Conservation (phyloP, 2,113 vertebrate species). For the Heterotis niloticus region DNA sequence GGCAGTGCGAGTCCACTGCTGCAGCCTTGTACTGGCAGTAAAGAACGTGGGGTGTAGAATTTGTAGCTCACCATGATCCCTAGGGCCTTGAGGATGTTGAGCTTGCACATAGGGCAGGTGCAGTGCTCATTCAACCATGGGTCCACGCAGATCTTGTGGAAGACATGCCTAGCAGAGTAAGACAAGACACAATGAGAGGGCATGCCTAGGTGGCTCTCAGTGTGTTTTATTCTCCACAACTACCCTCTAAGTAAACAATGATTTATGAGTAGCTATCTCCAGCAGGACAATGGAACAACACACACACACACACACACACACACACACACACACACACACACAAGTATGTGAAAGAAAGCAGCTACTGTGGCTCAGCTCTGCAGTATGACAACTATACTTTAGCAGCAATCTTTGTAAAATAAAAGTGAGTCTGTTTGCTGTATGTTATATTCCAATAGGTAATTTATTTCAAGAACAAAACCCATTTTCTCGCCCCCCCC, state of each 20-base stretch:
- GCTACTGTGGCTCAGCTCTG: conserved; percentile 9
- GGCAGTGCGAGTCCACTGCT: conserved; percentile 6
- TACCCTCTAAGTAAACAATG: no score
- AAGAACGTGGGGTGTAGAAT: neutral
- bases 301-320: conserved; percentile 16
- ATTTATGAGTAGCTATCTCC: neutral
- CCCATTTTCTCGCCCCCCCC: no score
- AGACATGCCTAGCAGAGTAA: conserved; percentile 80
- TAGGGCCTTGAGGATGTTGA: conserved; percentile 96
- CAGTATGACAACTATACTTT: neutral
- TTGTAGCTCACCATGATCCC: conserved; percentile 82
- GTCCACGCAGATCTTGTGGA: conserved; percentile 95
- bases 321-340: conserved; percentile 16
- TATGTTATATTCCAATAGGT: neutral
- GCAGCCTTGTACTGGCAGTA: neutral
- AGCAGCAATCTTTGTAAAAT: conserved; percentile 14
- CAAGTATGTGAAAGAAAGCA: conserved; percentile 18
- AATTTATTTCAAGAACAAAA: neutral
- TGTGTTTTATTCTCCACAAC: neutral
- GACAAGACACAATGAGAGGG: conserved; percentile 20
- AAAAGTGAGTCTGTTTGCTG: neutral
- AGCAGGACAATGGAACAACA: neutral
- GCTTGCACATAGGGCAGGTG: conserved; percentile 98
- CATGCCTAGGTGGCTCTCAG: neutral
- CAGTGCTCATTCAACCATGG: conserved; percentile 97